A percentile compares a stretch with the other conserved stretches of the same genome.
These are phyloP conservation scores for Bubo bubo DNA, from an alignment of 2,113 vertebrate genomes.

Conservation along the genomic window DNA sequence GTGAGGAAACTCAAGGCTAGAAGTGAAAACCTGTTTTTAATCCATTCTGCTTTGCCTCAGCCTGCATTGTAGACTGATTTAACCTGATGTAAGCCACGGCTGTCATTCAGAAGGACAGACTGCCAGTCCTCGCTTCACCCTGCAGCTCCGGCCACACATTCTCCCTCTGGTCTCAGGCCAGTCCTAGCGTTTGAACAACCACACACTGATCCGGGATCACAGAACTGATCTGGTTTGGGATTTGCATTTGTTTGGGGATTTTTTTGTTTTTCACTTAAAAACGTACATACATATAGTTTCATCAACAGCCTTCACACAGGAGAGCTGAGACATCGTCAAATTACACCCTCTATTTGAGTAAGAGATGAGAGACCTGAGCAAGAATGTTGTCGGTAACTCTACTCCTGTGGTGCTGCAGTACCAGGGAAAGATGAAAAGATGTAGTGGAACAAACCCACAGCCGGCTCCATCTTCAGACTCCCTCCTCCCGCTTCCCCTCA, in stretches of 20 bases:
- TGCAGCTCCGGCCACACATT: neutral
- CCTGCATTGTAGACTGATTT: neutral
- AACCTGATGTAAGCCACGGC: slow-evolving; percentile 44
- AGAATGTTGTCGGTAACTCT: slow-evolving; percentile 58
- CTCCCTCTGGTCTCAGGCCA: neutral
- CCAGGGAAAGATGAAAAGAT: slow-evolving; percentile 54
- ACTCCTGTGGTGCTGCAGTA: neutral
- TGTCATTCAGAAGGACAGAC: slow-evolving; percentile 59
- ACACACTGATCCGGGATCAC: neutral
- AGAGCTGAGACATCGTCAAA: slow-evolving; percentile 58
- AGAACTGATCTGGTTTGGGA: neutral
- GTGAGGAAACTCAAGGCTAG: neutral
- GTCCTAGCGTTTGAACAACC: neutral
- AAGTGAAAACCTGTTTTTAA: slow-evolving; percentile 39
- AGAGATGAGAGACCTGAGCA: slow-evolving; percentile 64
- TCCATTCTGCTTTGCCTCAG: slow-evolving; percentile 9
- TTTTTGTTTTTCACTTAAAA: slow-evolving; percentile 8
- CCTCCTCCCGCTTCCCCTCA: fast-evolving
- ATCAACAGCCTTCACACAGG: slow-evolving; percentile 29
- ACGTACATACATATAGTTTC: neutral
- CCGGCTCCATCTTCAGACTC: neutral
- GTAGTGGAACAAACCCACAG: neutral
- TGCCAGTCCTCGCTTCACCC: slow-evolving; percentile 48
- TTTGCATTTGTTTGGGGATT: neutral
- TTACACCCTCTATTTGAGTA: slow-evolving; percentile 68